Evolutionary conservation across 2,797 vertebrate species (phyloP), one percentile per base, ranked within the genome.

Genomic region (Gymnoscopelus microlampas): DNA sequence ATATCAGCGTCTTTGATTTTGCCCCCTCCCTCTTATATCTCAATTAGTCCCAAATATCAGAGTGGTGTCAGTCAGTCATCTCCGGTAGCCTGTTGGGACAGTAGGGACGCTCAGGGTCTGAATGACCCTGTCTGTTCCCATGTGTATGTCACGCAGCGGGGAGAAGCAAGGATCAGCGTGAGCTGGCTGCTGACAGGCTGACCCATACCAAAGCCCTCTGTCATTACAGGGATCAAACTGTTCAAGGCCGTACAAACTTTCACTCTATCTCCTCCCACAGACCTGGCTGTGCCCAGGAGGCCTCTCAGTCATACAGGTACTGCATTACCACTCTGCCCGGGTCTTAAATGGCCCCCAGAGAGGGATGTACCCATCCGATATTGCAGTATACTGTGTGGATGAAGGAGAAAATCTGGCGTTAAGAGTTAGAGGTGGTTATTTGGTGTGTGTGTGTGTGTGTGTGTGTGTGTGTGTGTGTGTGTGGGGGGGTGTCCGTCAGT

Each of bases 221-320:
- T 90, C 87, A 84, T 88, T 89, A 89, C 83, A 78, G 71, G 84
- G 86, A 86, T 91, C 87, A 89, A 86, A 83, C 78, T 77, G 68
- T 80, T 83, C 85, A 89, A 90, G 85, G 88, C 84, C 84, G 39
- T 44, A 70, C 67, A 75, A 80, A 77, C 86, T 85, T 76, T 89
- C 73, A 79, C 81, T 90, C 87, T 74, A 66, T 73, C 74, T 77
- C 79, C 80, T 71, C 76, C 77, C 63, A 53, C 73, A 69, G 69
- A 63, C 35, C 73, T 50, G 54, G 0, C 3, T 63, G 51, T n/a
- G 58, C 68, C 71, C 66, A 50, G 47, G 53, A 51, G 23, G 7
- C 24, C 66, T 39, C 4, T 71, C 44, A 32, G 32, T 63, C n/a
- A 44, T 1, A 75, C 75, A 60, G 64, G 50, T 47, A 53, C 14